Conservation (phyloP, 2,113 vertebrate species). For the Sinosuthora webbiana region DNA sequence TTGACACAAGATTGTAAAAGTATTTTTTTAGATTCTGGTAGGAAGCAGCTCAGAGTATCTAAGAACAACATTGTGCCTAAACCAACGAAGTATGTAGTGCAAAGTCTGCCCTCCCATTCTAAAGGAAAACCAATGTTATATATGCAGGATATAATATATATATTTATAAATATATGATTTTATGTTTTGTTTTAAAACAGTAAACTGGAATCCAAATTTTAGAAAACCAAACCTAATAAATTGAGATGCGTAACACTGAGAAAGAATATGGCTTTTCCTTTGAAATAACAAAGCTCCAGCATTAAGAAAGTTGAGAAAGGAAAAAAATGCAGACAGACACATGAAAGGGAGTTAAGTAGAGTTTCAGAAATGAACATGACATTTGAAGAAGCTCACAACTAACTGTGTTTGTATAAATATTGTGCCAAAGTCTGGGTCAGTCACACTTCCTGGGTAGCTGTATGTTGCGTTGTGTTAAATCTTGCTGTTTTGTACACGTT, state of each 20-base stretch:
- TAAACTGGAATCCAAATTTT: conserved; percentile 74
- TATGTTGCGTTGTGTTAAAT: conserved; percentile 37
- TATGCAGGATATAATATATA: conserved; percentile 72
- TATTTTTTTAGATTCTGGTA: conserved; percentile 69
- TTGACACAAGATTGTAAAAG: conserved; percentile 60
- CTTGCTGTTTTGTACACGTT: background rate
- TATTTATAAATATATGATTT: conserved; percentile 74
- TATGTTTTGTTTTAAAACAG: conserved; percentile 67
- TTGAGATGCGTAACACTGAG: background rate
- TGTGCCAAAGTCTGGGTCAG: conserved; percentile 65
- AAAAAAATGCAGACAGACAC: background rate
- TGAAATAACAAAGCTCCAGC: conserved; percentile 10
- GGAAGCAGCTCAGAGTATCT: conserved; percentile 52
- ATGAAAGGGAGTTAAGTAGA: background rate
- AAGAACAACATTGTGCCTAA: conserved; percentile 50
- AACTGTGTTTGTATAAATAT: conserved; percentile 36
- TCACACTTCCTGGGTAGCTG: background rate
- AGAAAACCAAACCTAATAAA: conserved; percentile 27
- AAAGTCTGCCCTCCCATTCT: conserved; percentile 54
- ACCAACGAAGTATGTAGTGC: background rate
- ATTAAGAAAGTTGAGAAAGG: background rate
- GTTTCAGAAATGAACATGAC: background rate
- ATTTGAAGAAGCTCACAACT: conserved; percentile 10
- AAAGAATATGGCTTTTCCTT: conserved; percentile 53
- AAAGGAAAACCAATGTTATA: conserved; percentile 61